These are phyloP conservation scores for Pollimyrus isidori DNA, from an alignment of 2,113 vertebrate genomes.

Conservation along the genomic window DNA sequence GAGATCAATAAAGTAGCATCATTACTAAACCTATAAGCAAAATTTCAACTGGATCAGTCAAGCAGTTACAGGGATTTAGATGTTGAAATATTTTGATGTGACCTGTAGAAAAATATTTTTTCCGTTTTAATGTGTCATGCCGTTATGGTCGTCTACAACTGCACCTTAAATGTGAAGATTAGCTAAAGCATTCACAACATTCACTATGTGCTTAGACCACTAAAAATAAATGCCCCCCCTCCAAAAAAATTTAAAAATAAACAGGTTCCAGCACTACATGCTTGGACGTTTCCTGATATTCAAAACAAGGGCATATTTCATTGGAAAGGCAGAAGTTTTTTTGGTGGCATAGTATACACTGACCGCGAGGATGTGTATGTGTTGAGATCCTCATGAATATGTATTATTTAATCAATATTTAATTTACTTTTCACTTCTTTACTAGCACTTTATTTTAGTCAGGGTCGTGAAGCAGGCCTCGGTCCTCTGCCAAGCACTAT, in stretches of 20 bases:
- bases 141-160: background rate
- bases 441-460: background rate
- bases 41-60: background rate
- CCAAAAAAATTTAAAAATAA: background rate
- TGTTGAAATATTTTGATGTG: background rate
- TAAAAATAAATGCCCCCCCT: background rate
- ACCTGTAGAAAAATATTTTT: background rate
- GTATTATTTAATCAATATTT: background rate
- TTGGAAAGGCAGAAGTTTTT: background rate
- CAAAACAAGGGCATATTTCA: background rate
- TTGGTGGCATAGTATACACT: background rate
- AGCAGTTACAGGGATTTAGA: background rate
- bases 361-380: background rate
- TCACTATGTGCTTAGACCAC: background rate
- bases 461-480: background rate
- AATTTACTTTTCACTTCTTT: background rate
- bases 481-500: background rate
- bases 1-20: background rate
- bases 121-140: background rate
- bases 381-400: background rate
- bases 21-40: background rate
- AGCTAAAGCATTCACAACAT: background rate
- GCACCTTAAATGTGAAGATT: background rate
- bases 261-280: background rate
- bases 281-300: background rate